Evolutionary conservation across 2,797 vertebrate genomes (phyloP), one percentile per base, ranked within the genome.

Genomic region (Danio aesculapii): DNA sequence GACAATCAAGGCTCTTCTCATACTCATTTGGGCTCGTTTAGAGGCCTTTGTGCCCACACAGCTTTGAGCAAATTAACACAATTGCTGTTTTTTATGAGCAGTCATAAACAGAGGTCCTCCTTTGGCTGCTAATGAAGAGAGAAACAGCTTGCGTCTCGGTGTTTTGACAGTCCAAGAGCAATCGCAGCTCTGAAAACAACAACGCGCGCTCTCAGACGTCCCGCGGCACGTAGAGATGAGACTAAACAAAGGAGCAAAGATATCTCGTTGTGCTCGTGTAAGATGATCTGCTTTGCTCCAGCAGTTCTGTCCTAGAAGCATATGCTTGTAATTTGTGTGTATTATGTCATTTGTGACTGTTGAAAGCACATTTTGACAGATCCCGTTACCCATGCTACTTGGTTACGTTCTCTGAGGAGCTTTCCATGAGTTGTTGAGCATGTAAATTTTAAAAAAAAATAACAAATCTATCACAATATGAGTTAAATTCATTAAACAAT

Each of bases 1-100:
- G 97, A 98, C 96, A 97, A 99, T 99, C 97, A 98, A 95, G 95
- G 90, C 88, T 88, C 95, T 95, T 95, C 96, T 96, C 96, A 94
- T 96, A 97, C 95, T 98, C 97, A 99, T 99, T 98, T 98, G 96
- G 96, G 96, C 93, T 94, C 96, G 96, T 97, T 97, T 96, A 97
- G 91, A 96, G 91, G 95, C 95, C 96, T 98, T 98, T 98, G 97
- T 97, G 93, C 92, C 88, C 76, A 82, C 92, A 95, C 94, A 94
- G 94, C 91, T 95, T 95, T 95, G 93, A 95, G 95, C 96, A 98
- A 98, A 98, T 99, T 97, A 98, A 97, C 96, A 96, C 96, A 96
- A 97, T 96, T 94, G 96, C 93, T 95, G 92, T 91, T 90, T 96
- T 98, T 98, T 97, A 98, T 96, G 96, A 96, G 93, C 92, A 94